Evolutionary conservation across 2,113 vertebrate species (phyloP).

Genomic region (Rhea pennata): DNA sequence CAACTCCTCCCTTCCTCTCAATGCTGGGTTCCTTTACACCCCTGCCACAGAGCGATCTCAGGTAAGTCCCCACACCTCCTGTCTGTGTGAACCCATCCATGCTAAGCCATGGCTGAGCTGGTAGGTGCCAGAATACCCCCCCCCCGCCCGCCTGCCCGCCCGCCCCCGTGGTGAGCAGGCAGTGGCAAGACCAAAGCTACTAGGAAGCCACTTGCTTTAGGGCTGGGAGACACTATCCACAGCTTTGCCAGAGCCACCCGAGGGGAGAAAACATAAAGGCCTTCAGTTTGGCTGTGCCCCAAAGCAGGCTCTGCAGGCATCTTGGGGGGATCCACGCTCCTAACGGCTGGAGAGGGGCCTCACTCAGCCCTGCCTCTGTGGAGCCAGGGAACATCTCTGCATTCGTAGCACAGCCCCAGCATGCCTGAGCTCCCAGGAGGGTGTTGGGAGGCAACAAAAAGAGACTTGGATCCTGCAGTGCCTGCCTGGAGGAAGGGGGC

Average conservation of each 20-base stretch:
- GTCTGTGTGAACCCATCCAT: background rate
- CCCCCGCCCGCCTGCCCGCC: too few species aligned
- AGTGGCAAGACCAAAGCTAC: background rate
- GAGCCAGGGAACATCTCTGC: background rate
- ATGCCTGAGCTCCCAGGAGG: background rate
- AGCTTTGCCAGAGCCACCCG: background rate
- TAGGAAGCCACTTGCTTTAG: background rate
- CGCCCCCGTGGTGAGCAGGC: too few species aligned
- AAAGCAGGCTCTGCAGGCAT: background rate
- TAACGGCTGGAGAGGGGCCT: background rate
- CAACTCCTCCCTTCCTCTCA: too few species aligned
- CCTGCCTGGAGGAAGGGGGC: background rate
- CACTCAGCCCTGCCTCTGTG: background rate
- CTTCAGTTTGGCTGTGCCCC: background rate
- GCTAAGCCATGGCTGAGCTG: background rate
- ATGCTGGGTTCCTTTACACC: too few species aligned
- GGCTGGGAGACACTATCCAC: background rate
- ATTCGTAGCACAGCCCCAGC: rapidly evolving
- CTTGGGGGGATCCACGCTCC: background rate
- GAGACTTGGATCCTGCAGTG: background rate
- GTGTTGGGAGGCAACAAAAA: background rate
- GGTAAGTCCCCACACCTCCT: background rate
- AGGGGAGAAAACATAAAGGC: background rate
- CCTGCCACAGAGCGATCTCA: too few species aligned
- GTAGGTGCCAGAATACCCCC: background rate